A percentile compares a stretch with the other conserved stretches of the same genome.
Conservation (phyloP, 2,888 invertebrate species). For the Drosophila sordidula region DNA sequence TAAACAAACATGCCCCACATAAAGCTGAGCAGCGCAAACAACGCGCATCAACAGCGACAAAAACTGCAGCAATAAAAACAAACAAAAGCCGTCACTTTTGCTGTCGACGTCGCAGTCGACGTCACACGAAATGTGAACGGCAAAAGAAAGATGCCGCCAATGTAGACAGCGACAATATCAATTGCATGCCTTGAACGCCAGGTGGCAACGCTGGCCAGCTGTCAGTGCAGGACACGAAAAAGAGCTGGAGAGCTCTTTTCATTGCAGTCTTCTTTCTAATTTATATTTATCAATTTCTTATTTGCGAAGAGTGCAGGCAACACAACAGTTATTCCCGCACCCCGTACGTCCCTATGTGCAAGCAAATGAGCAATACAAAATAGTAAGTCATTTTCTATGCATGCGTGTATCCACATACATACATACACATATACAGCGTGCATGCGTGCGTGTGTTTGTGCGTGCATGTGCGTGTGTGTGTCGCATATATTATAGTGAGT, state of each 20-base stretch:
- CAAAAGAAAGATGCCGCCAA: slow-evolving; percentile 18
- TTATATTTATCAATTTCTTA: not conserved
- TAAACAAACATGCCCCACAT: slow-evolving; percentile 34
- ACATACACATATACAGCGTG: not conserved
- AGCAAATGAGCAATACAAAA: slow-evolving; percentile 7
- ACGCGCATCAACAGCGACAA: slow-evolving; percentile 5
- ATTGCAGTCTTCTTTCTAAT: too few species aligned
- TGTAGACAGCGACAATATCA: slow-evolving; percentile 40
- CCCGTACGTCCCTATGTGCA: not conserved
- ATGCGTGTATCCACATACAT: slow-evolving; percentile 2
- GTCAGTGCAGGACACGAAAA: slow-evolving; percentile 15
- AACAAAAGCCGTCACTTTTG: slow-evolving; percentile 3
- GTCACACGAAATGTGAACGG: slow-evolving; percentile 21
- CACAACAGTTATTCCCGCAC: not conserved
- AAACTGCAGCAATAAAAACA: slow-evolving; percentile 3
- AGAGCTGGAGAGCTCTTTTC: not conserved
- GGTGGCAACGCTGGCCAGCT: slow-evolving; percentile 35
- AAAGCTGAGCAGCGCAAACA: slow-evolving; percentile 27
- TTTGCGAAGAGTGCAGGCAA: slow-evolving; percentile 1
- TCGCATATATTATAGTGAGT: not conserved
- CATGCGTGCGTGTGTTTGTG: not conserved
- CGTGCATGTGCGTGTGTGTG: not conserved
- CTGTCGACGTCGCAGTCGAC: slow-evolving; percentile 19
- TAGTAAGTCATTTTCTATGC: slow-evolving; percentile 2
- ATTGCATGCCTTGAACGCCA: slow-evolving; percentile 21